phyloP scores from a whole-genome alignment of 2,797 vertebrate species.

The Propithecus perrieri region DNA sequence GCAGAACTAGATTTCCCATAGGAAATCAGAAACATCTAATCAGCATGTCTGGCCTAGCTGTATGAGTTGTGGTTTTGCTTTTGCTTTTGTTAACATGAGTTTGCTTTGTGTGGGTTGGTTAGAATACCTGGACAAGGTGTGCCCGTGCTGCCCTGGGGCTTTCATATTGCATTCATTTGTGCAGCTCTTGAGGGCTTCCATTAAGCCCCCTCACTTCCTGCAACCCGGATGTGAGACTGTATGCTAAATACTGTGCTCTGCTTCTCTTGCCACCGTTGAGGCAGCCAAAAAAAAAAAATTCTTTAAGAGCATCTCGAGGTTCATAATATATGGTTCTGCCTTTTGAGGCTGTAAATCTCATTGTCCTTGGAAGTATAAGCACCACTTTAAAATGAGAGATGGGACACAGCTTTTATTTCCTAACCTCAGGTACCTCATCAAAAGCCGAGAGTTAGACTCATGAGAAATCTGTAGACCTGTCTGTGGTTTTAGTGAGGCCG shows the following conservation, averaged over 20 bases:
- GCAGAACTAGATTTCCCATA: neutral
- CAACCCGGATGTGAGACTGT: neutral
- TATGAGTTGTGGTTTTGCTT: neutral
- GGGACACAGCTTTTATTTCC: slow-evolving; percentile 64
- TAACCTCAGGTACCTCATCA: slow-evolving; percentile 76
- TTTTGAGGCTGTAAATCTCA: slow-evolving; percentile 74
- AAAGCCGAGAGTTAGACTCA: slow-evolving; percentile 63
- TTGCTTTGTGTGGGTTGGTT: neutral
- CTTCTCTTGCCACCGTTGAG: neutral
- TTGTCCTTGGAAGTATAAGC: slow-evolving; percentile 66
- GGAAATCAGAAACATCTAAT: neutral
- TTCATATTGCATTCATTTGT: no score
- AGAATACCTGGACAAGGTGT: neutral
- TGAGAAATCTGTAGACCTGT: slow-evolving; percentile 47
- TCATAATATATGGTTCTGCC: slow-evolving; percentile 50
- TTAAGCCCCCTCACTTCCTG: neutral
- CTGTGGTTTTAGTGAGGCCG: slow-evolving; percentile 45
- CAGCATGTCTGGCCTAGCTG: neutral
- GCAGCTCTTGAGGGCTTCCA: neutral
- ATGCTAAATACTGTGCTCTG: neutral
- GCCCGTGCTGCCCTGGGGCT: neutral
- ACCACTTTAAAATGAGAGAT: slow-evolving; percentile 72
- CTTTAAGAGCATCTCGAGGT: slow-evolving; percentile 55
- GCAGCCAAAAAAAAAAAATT: neutral
- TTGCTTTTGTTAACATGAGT: neutral